Evolutionary conservation across 1,140 invertebrate genomes (phyloP), one percentile per base, ranked within the genome.

Genomic region (Heliothis subflexa): DNA sequence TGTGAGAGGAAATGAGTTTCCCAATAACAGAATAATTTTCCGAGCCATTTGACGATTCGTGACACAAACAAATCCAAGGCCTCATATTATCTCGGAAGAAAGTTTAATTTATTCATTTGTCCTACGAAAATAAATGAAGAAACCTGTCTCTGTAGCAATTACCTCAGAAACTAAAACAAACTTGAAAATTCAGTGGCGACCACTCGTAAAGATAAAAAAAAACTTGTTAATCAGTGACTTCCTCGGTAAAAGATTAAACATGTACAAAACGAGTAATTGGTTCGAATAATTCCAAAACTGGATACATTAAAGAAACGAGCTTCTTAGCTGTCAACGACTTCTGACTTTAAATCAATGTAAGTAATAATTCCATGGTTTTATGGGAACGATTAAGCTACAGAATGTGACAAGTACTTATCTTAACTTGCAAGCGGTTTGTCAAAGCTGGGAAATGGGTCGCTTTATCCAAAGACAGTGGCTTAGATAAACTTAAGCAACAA

Each of bases 201-300:
- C 16, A 82, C 64, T 88, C 80, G 80, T 82, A 81, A 77, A 83
- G 74, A 87, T 85, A n/a, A n/a, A 83, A 84, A 80, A 76, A 83
- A 83, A 83, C 79, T 82, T 87, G 90, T 89, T 90, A 92, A 92
- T 92, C 86, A 88, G 79, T 73, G 66, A 85, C 85, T 90, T 90
- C 90, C 89, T 88, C 76, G 52, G 66, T 85, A 90, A 86, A 85
- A 83, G 74, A 87, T 86, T 83, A 87, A 87, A 82, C 72, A 78
- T 45, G 73, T 81, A 85, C 80, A 66, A 80, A 80, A 64, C 64
- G 74, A 79, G 68, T 81, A 84, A 85, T 83, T 83, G 73, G 83
- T 83, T 81, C 75, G 77, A 81, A 79, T 79, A 81, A 83, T 76
- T 78, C 77, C 70, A 16, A 74, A 83, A 83, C 78, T 83, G 79